phyloP scores from a whole-genome alignment of 2,113 vertebrate genomes.

The Oreochromis niloticus region DNA sequence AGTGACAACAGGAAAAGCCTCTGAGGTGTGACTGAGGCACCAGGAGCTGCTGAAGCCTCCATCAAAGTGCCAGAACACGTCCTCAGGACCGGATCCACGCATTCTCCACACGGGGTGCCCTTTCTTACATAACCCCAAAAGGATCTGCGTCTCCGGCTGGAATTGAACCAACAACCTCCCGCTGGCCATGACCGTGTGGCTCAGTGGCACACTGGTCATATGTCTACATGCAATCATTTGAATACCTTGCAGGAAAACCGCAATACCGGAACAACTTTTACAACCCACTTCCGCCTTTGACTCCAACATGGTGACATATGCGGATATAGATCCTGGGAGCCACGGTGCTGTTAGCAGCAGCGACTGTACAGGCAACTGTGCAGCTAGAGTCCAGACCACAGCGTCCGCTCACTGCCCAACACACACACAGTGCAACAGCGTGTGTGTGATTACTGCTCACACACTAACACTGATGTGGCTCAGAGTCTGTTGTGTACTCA shows the following conservation, averaged over 20 bases:
- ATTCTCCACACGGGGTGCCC: neutral
- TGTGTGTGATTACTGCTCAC: neutral
- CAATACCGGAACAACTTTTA: neutral
- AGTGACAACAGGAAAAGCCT: neutral
- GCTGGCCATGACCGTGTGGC: neutral
- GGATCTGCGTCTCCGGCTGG: neutral
- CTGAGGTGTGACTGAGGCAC: neutral
- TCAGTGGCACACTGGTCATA: neutral
- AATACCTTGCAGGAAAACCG: neutral
- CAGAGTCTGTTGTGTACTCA: conserved; percentile 54
- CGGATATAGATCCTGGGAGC: conserved; percentile 11
- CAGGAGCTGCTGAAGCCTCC: neutral
- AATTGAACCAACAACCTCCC: neutral
- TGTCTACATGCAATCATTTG: neutral
- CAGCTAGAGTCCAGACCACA: neutral
- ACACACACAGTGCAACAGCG: neutral
- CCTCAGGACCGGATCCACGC: neutral
- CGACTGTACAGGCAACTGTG: neutral
- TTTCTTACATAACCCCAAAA: neutral
- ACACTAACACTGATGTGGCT: neutral
- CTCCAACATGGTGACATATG: neutral
- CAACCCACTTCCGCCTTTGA: neutral
- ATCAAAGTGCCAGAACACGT: neutral
- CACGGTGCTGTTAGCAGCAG: neutral
- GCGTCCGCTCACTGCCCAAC: neutral